Base-by-base conservation (phyloP, 2,797 vertebrate species). In the Acanthurus lineatus region DNA sequence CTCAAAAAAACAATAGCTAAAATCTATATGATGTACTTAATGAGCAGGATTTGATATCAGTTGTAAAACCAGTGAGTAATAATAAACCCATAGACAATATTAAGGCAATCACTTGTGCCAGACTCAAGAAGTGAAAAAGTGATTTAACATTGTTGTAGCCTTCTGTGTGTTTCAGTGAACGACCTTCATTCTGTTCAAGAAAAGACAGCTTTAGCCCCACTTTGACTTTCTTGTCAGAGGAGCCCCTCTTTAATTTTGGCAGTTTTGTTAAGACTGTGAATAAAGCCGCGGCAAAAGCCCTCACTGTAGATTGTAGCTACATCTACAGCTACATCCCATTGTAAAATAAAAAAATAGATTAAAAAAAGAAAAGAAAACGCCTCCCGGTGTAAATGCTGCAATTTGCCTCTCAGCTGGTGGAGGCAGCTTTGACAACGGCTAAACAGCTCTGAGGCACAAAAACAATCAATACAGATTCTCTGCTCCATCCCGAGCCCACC, bases 331-430 rank as follows among this genome's bases (percentile, higher is more conserved):
- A 32, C 28, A 32, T 89, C 75, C 82, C 69, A 83, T 88, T 86
- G 90, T 88, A 70, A 82, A 74, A 87, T 84, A 82, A 86, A 87
- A 90, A 77, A 77, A 88, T 78, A 76, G 66, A 85, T 86, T 88
- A 38, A 70, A 82, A 86, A 77, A 73, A 84, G 66, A 91, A 81
- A 91, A 95, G 81, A 92, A 90, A 90, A 96, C 94, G 92, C 95
- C 96, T 96, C 96, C 96, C 92, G 94, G 97, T 97, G 97, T 97
- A 98, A 98, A 98, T 97, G 97, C 96, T 96, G 96, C 97, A 98
- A 97, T 99, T 98, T 98, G 97, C 98, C 97, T 98, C 97, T 93
- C 97, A 97, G 97, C 98, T 98, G 97, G 97, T 97, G 95, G 96
- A 97, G 96, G 96, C 96, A 95, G 95, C 96, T 97, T 96, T 97